These are phyloP conservation scores for Spheniscus mendiculus DNA, from an alignment of 2,113 vertebrate species.

Conservation along the genomic window DNA sequence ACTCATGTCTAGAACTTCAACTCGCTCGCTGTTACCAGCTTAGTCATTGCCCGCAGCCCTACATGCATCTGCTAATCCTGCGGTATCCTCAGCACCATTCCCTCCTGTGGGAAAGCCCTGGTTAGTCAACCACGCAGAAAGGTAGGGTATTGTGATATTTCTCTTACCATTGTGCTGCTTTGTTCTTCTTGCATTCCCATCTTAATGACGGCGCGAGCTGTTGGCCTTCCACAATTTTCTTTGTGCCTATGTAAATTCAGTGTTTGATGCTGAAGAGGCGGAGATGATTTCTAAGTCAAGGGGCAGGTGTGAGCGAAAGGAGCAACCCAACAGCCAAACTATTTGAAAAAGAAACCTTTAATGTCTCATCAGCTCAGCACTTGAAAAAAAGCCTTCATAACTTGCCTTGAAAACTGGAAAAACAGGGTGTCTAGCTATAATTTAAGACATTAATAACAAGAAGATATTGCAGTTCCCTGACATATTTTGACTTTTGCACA, in stretches of 20 bases:
- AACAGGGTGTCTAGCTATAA: slow-evolving; percentile 71
- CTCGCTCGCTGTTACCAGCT: neutral
- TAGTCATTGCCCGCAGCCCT: slow-evolving; percentile 37
- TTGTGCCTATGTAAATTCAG: slow-evolving; percentile 39
- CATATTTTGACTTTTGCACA: slow-evolving; percentile 37
- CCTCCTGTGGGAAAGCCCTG: slow-evolving; percentile 46
- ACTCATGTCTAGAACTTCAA: slow-evolving; percentile 19
- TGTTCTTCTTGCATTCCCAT: slow-evolving; percentile 26
- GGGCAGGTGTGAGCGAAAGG: slow-evolving; percentile 63
- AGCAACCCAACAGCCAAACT: slow-evolving; percentile 67
- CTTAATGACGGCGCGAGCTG: neutral
- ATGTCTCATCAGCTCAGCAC: slow-evolving; percentile 50
- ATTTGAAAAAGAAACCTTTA: slow-evolving; percentile 71
- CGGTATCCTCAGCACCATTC: neutral
- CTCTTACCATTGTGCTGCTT: slow-evolving; percentile 62
- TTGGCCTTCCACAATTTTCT: slow-evolving; percentile 20
- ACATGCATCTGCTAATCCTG: slow-evolving; percentile 41
- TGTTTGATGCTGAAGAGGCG: slow-evolving; percentile 62
- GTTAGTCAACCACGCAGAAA: slow-evolving; percentile 15
- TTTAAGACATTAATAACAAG: slow-evolving; percentile 64
- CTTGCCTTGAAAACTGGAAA: slow-evolving; percentile 76
- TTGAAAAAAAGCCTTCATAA: slow-evolving; percentile 42
- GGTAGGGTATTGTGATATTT: neutral
- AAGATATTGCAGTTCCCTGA: slow-evolving; percentile 54
- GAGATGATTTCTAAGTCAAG: slow-evolving; percentile 41